Base-by-base conservation (phyloP, 2,113 vertebrate genomes). In the Tragelaphus buxtoni region DNA sequence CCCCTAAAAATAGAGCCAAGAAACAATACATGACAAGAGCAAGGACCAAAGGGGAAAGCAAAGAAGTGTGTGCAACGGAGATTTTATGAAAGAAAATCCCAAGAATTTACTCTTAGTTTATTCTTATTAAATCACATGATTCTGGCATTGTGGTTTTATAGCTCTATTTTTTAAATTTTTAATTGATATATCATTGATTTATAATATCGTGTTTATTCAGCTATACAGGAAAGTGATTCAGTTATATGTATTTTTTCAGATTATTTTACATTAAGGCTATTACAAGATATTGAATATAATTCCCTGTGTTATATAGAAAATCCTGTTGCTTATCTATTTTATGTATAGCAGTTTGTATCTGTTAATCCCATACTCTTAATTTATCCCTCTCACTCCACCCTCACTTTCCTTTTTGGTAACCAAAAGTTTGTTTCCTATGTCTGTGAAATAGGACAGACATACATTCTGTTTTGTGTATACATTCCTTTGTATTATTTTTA, bases 131-230 rank as follows among this genome's bases (percentile, higher is more conserved):
- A 91, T 92, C 82, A 55, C 9, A 5, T 56, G 63, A 53, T 86
- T 84, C 39, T 45, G 26, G 32, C 35, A 76, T 60, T 88, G 32
- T 90, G 39, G n/a, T 88, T 94, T 86, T 92, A 80, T 80, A 84
- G 53, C 24, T 65, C 39, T 13, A 3, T 55, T 86, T 92, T 95
- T 28, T 81, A 16, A 0, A 80, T 55, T 53, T 81, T 26, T 26
- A 81, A 55, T 39, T 55, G n/a, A 55, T 35, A 7, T 9, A 35
- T 55, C 35, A 12, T 81, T 81, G 20, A 26, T 81, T 81, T 81
- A 55, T 7, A 81, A 3, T 81, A 81, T 55, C 8, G 4, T 81
- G 1, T 81, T 81, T 35, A 22, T 81, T 16, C 77, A 53, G 32
- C 3, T 81, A n/a, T 81, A 81, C 32, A 81, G n/a, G n/a, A 81